Conservation (phyloP, 2,888 invertebrate species). For the Dolichopus griseipennis region DNA sequence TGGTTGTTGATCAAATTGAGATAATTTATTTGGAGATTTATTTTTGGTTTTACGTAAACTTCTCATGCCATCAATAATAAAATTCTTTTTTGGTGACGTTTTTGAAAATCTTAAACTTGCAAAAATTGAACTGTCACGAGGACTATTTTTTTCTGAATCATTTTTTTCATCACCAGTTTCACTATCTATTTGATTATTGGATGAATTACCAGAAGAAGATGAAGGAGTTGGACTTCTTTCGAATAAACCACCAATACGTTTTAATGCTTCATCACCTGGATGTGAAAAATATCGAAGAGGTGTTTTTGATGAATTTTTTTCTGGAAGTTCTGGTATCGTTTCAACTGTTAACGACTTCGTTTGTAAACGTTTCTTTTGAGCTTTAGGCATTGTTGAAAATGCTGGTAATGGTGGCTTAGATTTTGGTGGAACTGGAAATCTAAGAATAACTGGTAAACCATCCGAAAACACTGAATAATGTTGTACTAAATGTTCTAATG, state of each 20-base stretch:
- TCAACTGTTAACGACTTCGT: slow-evolving; percentile 8
- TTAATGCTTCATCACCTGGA: slow-evolving; percentile 28
- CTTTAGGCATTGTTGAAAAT: slow-evolving; percentile 46
- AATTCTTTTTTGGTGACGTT: slow-evolving; percentile 37
- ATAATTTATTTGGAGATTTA: slow-evolving; percentile 26
- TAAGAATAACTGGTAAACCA: slow-evolving; percentile 73
- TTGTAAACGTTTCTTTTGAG: slow-evolving; percentile 34
- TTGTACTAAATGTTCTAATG: slow-evolving; percentile 78
- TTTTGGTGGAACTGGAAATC: slow-evolving; percentile 65
- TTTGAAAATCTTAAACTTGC: slow-evolving; percentile 32
- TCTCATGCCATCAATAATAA: slow-evolving; percentile 37
- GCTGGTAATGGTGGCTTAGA: slow-evolving; percentile 70
- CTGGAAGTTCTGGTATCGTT: slow-evolving; percentile 24
- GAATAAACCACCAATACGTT: slow-evolving; percentile 26
- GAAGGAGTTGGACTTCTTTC: slow-evolving; percentile 17
- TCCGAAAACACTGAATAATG: slow-evolving; percentile 80
- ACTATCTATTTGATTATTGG: neutral
- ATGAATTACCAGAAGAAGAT: neutral
- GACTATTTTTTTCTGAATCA: neutral
- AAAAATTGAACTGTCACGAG: slow-evolving; percentile 29
- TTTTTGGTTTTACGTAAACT: slow-evolving; percentile 36
- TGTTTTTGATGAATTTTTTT: slow-evolving; percentile 16
- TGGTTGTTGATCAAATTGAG: slow-evolving; percentile 23
- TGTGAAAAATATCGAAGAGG: slow-evolving; percentile 17
- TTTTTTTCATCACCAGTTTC: neutral